Conservation (phyloP, 1,140 invertebrate genomes). For the Lasaia peninsularis region DNA sequence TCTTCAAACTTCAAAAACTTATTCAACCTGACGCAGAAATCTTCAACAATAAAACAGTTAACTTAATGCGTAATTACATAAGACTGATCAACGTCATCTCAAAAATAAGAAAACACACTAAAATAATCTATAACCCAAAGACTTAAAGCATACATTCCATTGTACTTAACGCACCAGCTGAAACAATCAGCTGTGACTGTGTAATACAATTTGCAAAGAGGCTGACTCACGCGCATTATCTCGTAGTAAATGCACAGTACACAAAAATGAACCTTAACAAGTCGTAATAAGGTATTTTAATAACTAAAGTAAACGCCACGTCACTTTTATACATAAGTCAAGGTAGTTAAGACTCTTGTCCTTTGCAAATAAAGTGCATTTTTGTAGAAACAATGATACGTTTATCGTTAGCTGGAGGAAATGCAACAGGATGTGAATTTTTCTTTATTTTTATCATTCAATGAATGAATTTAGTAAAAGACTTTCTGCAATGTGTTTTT, state of each 20-base stretch:
- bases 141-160: background rate
- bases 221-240: conserved; percentile 6
- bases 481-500: too few species aligned
- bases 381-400: background rate
- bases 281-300: background rate
- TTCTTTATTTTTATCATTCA: conserved; percentile 10
- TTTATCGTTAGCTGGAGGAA: background rate
- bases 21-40: background rate
- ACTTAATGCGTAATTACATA: conserved; percentile 3
- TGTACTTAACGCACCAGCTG: background rate
- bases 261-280: background rate
- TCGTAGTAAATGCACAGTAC: background rate
- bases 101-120: background rate
- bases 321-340: background rate
- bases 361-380: background rate
- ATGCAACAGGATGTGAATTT: conserved; percentile 1
- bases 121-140: background rate
- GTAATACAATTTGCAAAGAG: conserved; percentile 1
- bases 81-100: background rate
- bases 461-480: background rate
- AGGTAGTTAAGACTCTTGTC: background rate
- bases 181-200: conserved; percentile 5
- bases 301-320: background rate
- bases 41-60: conserved; percentile 2
- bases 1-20: background rate